phyloP scores from a whole-genome alignment of 2,113 vertebrate species.

The Xenus cinereus region DNA sequence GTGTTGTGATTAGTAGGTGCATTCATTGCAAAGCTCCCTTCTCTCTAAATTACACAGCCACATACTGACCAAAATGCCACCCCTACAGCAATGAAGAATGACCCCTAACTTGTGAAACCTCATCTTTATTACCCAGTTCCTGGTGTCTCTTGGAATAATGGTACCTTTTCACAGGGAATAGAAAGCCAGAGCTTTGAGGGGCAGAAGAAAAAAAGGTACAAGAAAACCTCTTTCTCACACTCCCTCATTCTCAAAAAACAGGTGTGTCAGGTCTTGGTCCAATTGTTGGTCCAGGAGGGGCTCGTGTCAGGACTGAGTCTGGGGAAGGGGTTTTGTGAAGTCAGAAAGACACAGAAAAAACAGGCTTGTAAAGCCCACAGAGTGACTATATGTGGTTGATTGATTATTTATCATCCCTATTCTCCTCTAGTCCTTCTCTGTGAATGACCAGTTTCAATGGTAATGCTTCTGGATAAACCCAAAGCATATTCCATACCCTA shows the following conservation, averaged over 20 bases:
- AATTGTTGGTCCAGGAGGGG: too few species aligned
- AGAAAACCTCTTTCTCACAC: accelerated
- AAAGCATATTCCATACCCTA: neutral
- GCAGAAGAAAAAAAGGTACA: neutral
- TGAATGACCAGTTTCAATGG: neutral
- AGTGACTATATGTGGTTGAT: neutral
- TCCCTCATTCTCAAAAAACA: accelerated
- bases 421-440: neutral
- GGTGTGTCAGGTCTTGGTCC: neutral
- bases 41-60: neutral
- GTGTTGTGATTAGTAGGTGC: neutral
- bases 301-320: neutral
- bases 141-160: neutral
- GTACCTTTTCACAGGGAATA: neutral
- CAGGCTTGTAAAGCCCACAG: neutral
- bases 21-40: neutral
- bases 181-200: neutral
- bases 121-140: neutral
- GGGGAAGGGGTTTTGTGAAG: neutral
- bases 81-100: neutral
- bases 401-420: neutral
- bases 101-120: neutral
- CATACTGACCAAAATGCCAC: neutral
- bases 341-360: neutral
- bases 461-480: neutral